A percentile compares a stretch with the other conserved stretches of the same genome.
These are phyloP conservation scores for Nematolebias whitei DNA, from an alignment of 2,113 vertebrate genomes.

Conservation along the genomic window DNA sequence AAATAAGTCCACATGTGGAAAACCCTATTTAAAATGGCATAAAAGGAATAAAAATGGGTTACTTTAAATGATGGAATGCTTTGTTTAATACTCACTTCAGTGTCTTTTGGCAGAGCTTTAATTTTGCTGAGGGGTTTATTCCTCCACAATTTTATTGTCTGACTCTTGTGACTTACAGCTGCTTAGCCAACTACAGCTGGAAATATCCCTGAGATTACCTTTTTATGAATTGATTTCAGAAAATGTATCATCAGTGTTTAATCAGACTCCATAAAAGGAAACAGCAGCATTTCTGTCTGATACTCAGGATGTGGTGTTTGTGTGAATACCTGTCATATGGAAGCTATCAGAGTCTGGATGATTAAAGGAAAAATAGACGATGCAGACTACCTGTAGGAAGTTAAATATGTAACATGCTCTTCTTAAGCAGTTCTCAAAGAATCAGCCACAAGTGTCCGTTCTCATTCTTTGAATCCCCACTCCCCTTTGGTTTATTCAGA, in stretches of 20 bases:
- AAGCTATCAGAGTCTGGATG: not conserved
- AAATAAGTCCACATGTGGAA: too few species aligned
- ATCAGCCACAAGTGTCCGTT: not conserved
- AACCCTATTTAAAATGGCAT: too few species aligned
- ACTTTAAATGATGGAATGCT: slow-evolving; percentile 1
- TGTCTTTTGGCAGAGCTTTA: too few species aligned
- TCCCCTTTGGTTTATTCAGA: slow-evolving; percentile 36
- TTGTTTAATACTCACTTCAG: not conserved
- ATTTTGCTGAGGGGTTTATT: too few species aligned
- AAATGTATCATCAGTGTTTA: not conserved
- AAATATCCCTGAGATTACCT: too few species aligned
- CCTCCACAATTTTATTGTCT: too few species aligned
- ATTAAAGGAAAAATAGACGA: not conserved
- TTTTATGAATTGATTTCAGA: not conserved
- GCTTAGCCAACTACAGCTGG: too few species aligned
- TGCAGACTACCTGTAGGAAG: slow-evolving; percentile 7
- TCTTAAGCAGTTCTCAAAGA: not conserved
- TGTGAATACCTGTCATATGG: not conserved
- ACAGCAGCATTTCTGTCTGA: not conserved
- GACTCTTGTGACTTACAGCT: too few species aligned
- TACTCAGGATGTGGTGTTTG: not conserved
- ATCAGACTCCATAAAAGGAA: not conserved
- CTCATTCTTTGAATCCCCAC: not conserved
- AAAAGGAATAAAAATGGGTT: too few species aligned
- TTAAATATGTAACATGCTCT: slow-evolving; percentile 13